These are phyloP conservation scores for Prunella fulvescens DNA, from an alignment of 2,113 vertebrate genomes.

Conservation along the genomic window DNA sequence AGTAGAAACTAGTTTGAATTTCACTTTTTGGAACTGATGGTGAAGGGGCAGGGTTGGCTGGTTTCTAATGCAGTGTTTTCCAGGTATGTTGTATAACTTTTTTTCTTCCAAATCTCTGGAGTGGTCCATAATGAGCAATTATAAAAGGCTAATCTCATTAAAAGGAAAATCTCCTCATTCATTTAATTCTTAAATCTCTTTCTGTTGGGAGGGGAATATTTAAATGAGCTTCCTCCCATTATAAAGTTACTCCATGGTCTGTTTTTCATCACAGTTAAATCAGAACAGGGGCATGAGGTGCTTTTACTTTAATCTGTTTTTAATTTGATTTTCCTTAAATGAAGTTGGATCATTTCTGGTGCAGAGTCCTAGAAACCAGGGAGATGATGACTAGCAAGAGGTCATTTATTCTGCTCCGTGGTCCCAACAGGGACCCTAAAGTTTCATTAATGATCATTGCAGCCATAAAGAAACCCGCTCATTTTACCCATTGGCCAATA, in stretches of 20 bases:
- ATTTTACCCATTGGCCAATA: neutral
- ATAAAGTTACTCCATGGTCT: conserved; percentile 44
- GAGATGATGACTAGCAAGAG: conserved; percentile 17
- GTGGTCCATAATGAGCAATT: conserved; percentile 22
- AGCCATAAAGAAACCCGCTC: neutral
- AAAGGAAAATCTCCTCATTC: conserved; percentile 36
- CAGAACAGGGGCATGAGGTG: conserved; percentile 11
- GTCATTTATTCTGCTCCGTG: neutral
- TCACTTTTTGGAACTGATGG: neutral
- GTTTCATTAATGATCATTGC: conserved; percentile 40
- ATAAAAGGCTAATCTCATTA: conserved; percentile 47
- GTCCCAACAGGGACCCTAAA: conserved; percentile 8
- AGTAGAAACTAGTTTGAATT: conserved; percentile 16
- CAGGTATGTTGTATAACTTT: conserved; percentile 22
- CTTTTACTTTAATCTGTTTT: conserved; percentile 46
- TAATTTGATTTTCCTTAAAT: conserved; percentile 39
- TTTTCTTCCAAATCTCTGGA: conserved; percentile 20
- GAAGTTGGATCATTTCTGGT: conserved; percentile 21
- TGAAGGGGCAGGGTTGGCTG: neutral
- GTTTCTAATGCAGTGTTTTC: conserved; percentile 42
- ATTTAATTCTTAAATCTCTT: conserved; percentile 51
- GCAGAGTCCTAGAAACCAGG: conserved; percentile 24
- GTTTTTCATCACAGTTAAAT: conserved; percentile 50
- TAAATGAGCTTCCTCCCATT: conserved; percentile 45
- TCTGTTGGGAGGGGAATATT: conserved; percentile 38